These are phyloP conservation scores for Periparus ater DNA, from an alignment of 2,797 vertebrate genomes.

Conservation along the genomic window DNA sequence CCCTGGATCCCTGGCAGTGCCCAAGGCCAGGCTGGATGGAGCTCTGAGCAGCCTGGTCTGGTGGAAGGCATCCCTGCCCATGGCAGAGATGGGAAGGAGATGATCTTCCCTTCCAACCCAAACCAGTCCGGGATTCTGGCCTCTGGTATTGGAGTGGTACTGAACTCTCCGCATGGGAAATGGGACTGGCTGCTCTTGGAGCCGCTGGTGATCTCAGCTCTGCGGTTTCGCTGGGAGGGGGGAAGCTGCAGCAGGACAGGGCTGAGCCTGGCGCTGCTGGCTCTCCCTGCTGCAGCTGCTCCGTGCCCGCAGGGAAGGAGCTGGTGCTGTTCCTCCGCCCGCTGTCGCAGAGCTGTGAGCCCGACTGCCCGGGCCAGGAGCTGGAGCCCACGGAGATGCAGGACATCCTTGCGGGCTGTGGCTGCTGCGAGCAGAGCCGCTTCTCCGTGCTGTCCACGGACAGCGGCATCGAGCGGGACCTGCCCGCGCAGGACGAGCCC, in stretches of 20 bases:
- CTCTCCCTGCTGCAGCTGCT: neutral
- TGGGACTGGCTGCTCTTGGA: no score
- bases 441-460: conserved; percentile 90
- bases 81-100: neutral
- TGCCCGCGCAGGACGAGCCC: conserved; percentile 68
- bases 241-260: rapidly evolving
- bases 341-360: conserved; percentile 70
- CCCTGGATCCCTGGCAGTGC: neutral
- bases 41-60: neutral
- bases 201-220: rapidly evolving
- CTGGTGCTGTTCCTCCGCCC: conserved; percentile 83
- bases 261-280: neutral
- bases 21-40: neutral
- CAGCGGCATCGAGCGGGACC: conserved; percentile 92
- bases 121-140: neutral
- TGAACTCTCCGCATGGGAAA: neutral
- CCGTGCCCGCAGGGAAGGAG: conserved; percentile 83
- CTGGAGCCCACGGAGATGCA: conserved; percentile 80
- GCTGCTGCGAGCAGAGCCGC: conserved; percentile 74
- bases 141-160: neutral
- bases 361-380: conserved; percentile 70
- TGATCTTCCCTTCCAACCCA: no score
- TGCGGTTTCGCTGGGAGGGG: rapidly evolving
- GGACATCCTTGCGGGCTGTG: conserved; percentile 72
- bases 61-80: neutral